Percentiles rank a stretch among this genome's conserved stretches.
Conservation (phyloP, 2,113 vertebrate genomes). For the Nanorana parkeri region DNA sequence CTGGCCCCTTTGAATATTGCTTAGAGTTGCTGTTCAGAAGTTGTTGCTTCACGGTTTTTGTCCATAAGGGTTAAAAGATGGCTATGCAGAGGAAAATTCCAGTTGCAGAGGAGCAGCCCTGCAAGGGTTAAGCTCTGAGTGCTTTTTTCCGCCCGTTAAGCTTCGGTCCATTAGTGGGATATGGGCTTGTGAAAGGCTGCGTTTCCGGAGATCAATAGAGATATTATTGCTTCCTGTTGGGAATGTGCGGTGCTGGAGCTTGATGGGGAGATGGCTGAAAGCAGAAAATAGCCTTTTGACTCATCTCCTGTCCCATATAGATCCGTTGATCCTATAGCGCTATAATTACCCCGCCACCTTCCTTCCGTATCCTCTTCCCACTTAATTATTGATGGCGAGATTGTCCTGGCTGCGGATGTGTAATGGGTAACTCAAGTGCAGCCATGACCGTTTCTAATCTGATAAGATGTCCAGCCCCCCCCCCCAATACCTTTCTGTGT, state of each 20-base stretch:
- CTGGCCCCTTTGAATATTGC: too few species aligned
- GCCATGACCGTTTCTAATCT: too few species aligned
- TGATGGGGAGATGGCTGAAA: constrained; percentile 25
- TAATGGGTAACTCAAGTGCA: neutral
- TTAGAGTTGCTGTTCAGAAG: too few species aligned
- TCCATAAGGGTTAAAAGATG: too few species aligned
- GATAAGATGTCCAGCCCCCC: too few species aligned
- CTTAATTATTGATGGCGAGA: constrained; percentile 21
- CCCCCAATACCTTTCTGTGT: too few species aligned
- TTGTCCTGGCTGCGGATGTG: neutral
- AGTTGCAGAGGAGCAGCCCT: neutral
- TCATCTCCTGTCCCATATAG: constrained; percentile 25
- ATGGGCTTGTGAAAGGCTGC: neutral
- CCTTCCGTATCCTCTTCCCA: neutral
- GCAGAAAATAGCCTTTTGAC: neutral
- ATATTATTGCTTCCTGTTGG: constrained; percentile 8
- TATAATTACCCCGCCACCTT: neutral
- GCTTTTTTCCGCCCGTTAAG: neutral
- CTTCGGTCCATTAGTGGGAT: neutral
- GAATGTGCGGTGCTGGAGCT: constrained; percentile 4
- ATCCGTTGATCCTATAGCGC: neutral
- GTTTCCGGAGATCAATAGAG: constrained; percentile 45
- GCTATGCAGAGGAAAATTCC: neutral
- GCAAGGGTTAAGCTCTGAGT: constrained; percentile 1
- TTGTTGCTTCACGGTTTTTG: too few species aligned